A percentile compares a stretch with the other conserved stretches of the same genome.
phyloP scores from a whole-genome alignment of 2,888 invertebrate genomes.

The Coenonympha arcania region DNA sequence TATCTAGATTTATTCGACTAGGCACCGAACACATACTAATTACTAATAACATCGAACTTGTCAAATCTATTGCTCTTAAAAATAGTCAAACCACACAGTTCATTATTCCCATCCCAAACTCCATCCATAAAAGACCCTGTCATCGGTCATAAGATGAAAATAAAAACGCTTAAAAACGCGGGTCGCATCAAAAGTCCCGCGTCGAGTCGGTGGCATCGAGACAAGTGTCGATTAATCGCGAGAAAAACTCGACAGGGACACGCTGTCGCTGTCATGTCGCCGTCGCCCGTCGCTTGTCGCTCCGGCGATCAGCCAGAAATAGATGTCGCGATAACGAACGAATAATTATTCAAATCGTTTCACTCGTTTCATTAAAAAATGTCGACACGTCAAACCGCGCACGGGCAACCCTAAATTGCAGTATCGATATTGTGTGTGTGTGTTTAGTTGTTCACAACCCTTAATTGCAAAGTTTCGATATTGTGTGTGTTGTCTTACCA shows the following conservation, averaged over 20 bases:
- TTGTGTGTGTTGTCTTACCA: no score
- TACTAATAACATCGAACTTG: no score
- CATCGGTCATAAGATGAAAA: slow-evolving; percentile 31
- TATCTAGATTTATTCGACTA: no score
- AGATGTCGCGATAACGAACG: slow-evolving; percentile 54
- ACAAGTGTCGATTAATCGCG: slow-evolving; percentile 58
- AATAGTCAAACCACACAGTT: slow-evolving; percentile 7
- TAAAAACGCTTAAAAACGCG: slow-evolving; percentile 28
- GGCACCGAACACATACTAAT: no score
- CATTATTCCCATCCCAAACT: slow-evolving; percentile 17
- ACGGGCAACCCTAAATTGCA: not conserved
- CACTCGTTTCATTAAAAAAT: slow-evolving; percentile 23
- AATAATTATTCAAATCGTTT: slow-evolving; percentile 52
- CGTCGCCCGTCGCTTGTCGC: slow-evolving; percentile 35
- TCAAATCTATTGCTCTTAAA: no score
- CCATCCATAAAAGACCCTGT: slow-evolving; percentile 36
- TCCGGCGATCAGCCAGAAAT: slow-evolving; percentile 42
- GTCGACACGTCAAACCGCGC: slow-evolving; percentile 12
- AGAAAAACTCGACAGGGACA: slow-evolving; percentile 55
- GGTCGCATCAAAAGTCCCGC: slow-evolving; percentile 32
- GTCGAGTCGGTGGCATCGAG: slow-evolving; percentile 40
- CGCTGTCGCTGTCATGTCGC: slow-evolving; percentile 55
- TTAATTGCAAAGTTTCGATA: not conserved
- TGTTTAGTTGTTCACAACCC: no score
- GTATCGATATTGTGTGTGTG: not conserved